These are phyloP conservation scores for Mormyrus proboscirostris DNA, from an alignment of 2,797 vertebrate species.

Conservation along the genomic window DNA sequence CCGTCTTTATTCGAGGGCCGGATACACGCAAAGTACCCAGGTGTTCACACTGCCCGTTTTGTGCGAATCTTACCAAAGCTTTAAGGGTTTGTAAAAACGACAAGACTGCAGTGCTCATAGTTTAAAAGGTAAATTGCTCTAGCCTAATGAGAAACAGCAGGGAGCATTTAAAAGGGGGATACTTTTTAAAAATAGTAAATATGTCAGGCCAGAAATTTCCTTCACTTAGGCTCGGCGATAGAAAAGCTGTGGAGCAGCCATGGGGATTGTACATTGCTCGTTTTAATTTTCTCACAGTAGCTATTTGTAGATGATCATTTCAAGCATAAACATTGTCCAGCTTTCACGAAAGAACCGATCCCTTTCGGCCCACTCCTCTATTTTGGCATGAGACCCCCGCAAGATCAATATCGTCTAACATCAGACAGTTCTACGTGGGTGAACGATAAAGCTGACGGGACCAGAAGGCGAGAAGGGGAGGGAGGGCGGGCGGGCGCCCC, in stretches of 20 bases:
- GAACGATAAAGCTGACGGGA: slow-evolving; percentile 26
- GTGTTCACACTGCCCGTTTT: slow-evolving; percentile 36
- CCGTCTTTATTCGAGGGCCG: slow-evolving; percentile 47
- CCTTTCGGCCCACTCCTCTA: slow-evolving; percentile 51
- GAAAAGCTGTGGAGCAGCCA: slow-evolving; percentile 55
- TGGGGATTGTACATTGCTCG: slow-evolving; percentile 54
- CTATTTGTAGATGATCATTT: slow-evolving; percentile 38
- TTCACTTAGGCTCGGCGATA: slow-evolving; percentile 49
- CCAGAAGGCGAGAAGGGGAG: slow-evolving; percentile 18
- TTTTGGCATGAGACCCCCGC: slow-evolving; percentile 60
- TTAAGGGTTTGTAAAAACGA: slow-evolving; percentile 62
- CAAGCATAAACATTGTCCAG: slow-evolving; percentile 60
- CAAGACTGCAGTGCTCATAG: slow-evolving; percentile 22
- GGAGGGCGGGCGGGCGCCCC: neutral
- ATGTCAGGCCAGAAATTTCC: slow-evolving; percentile 54
- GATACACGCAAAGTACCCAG: neutral
- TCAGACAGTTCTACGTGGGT: slow-evolving; percentile 27
- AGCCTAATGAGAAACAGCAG: slow-evolving; percentile 59
- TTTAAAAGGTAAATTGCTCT: slow-evolving; percentile 40
- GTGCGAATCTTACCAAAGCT: slow-evolving; percentile 77
- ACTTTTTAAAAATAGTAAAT: slow-evolving; percentile 58
- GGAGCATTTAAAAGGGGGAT: slow-evolving; percentile 53
- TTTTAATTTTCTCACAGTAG: slow-evolving; percentile 50
- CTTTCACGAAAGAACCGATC: slow-evolving; percentile 50
- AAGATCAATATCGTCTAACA: slow-evolving; percentile 38